These are phyloP conservation scores for Trichonephila clavipes DNA, from an alignment of 1,140 invertebrate species.

Conservation along the genomic window DNA sequence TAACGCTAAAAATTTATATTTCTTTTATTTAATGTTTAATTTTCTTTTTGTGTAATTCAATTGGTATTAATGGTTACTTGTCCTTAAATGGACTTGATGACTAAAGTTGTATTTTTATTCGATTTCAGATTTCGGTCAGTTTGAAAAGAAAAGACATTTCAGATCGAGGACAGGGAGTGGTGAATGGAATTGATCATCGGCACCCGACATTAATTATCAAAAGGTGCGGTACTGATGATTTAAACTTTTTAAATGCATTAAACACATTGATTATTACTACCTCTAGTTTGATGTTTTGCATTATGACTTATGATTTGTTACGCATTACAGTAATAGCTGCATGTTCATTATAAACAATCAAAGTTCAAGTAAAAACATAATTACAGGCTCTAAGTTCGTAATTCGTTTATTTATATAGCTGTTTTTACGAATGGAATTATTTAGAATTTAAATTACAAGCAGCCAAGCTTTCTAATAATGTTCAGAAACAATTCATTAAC, in stretches of 20 bases:
- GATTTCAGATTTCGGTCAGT: neutral
- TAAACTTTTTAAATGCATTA: neutral
- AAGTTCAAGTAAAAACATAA: too few relatives aligned
- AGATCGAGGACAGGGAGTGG: constrained; percentile 15
- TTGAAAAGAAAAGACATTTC: neutral
- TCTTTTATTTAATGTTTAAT: neutral
- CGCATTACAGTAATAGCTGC: neutral
- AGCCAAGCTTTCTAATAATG: too few relatives aligned
- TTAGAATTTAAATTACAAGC: too few relatives aligned
- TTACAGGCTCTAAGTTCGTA: too few relatives aligned
- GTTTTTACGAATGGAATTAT: too few relatives aligned
- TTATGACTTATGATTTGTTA: neutral
- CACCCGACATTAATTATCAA: neutral
- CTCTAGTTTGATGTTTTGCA: neutral
- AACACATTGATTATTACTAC: neutral
- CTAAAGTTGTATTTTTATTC: neutral
- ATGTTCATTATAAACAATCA: neutral
- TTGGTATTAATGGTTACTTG: neutral
- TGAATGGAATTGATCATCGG: neutral
- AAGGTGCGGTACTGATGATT: neutral
- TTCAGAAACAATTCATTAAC: too few relatives aligned
- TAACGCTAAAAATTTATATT: too few relatives aligned
- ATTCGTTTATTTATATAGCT: too few relatives aligned
- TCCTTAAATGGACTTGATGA: neutral
- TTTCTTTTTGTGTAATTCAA: neutral